phyloP scores from a whole-genome alignment of 2,888 invertebrate genomes.

The Tenthredo mesomela region DNA sequence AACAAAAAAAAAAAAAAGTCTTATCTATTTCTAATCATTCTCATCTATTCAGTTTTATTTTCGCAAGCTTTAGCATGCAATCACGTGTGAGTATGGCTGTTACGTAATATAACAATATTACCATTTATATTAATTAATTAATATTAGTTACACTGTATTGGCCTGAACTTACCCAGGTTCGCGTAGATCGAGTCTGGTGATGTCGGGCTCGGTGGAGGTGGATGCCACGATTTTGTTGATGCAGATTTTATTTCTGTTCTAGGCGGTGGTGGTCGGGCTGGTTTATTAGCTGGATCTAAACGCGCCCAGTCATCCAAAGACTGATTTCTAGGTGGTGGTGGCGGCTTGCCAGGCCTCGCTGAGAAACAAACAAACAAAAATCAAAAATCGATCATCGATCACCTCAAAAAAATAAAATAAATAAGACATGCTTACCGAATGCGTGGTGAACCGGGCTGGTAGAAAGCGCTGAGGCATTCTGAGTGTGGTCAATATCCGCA shows the following conservation, averaged over 20 bases:
- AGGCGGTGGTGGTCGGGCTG: slow-evolving; percentile 87
- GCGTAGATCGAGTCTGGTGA: slow-evolving; percentile 83
- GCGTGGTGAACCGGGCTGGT: slow-evolving; percentile 62
- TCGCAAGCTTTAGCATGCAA: slow-evolving; percentile 53
- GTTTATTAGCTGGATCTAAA: slow-evolving; percentile 79
- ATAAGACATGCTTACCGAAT: slow-evolving; percentile 61
- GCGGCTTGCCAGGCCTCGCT: slow-evolving; percentile 83
- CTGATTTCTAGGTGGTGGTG: slow-evolving; percentile 86
- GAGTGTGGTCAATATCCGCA: slow-evolving; percentile 63
- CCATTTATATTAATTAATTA: slow-evolving; percentile 32
- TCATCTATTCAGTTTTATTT: background rate
- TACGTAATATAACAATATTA: slow-evolving; percentile 54
- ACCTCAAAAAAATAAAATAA: background rate
- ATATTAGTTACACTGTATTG: slow-evolving; percentile 77
- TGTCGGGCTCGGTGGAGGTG: slow-evolving; percentile 58
- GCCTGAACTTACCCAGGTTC: slow-evolving; percentile 85
- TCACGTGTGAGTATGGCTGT: slow-evolving; percentile 71
- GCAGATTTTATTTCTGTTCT: slow-evolving; percentile 65
- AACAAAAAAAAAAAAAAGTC: background rate
- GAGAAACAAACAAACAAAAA: slow-evolving; percentile 56
- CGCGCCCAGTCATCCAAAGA: slow-evolving; percentile 79
- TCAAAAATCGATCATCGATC: background rate
- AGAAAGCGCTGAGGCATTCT: slow-evolving; percentile 58
- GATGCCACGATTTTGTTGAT: slow-evolving; percentile 61
- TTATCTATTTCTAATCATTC: background rate